Evolutionary conservation across 2,797 vertebrate genomes (phyloP).

Genomic region (Phyllotis vaccarum): DNA sequence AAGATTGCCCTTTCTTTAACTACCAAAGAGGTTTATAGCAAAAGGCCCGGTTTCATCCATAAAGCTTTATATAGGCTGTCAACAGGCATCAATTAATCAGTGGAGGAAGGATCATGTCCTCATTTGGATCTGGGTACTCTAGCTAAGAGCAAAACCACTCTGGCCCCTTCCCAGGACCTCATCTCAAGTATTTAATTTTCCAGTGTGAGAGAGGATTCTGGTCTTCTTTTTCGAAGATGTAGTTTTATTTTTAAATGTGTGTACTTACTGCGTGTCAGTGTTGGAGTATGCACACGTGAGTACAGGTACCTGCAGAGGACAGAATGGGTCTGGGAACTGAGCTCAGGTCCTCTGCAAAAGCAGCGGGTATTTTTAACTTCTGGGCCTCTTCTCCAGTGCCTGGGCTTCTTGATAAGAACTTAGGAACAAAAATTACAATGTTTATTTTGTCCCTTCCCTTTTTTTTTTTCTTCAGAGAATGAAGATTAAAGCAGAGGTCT

Average conservation of each 20-base stretch:
- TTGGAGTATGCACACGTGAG: background rate
- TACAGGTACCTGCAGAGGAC: background rate
- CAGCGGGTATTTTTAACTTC: background rate
- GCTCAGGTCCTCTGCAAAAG: background rate
- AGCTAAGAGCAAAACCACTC: background rate
- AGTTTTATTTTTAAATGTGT: background rate
- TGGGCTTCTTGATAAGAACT: background rate
- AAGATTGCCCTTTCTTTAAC: conserved; percentile 70
- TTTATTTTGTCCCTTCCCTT: background rate
- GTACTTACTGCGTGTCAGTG: background rate
- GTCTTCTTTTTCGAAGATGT: background rate
- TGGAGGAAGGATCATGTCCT: background rate
- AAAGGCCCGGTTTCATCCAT: conserved; percentile 5
- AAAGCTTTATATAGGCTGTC: conserved; percentile 35
- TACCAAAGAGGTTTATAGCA: conserved; percentile 41
- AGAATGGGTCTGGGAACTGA: background rate
- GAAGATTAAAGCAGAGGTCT: background rate
- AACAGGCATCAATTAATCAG: background rate
- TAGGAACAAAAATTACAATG: background rate
- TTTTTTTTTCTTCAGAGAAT: background rate
- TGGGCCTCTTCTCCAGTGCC: background rate
- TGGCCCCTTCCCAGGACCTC: background rate
- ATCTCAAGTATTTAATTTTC: background rate
- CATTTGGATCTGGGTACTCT: too few species aligned
- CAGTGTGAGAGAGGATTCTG: background rate